phyloP scores from a whole-genome alignment of 2,888 invertebrate species.

The Tiliacea citrago region DNA sequence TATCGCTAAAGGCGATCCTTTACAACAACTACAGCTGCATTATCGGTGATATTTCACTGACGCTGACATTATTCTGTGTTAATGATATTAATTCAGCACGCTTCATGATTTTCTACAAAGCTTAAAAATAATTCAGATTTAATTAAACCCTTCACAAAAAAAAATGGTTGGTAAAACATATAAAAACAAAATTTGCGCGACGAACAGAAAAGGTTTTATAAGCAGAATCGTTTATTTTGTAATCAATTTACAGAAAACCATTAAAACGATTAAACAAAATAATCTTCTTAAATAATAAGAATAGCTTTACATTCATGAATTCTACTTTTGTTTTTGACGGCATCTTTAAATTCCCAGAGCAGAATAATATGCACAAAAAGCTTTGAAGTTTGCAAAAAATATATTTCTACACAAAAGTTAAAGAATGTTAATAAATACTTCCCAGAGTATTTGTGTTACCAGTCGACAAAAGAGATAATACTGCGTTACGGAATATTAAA shows the following conservation, averaged over 20 bases:
- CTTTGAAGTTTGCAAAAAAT: slow-evolving; percentile 40
- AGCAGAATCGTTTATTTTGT: not conserved
- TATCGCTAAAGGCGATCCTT: too few species aligned
- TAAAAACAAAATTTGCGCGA: not conserved
- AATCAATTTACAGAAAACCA: not conserved
- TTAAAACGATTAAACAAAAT: not conserved
- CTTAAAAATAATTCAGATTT: slow-evolving; percentile 2
- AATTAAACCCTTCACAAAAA: too few species aligned
- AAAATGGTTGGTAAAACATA: not conserved
- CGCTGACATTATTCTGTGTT: slow-evolving; percentile 3
- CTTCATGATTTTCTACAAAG: not conserved
- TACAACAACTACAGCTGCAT: not conserved
- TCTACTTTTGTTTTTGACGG: slow-evolving; percentile 45
- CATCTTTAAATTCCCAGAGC: slow-evolving; percentile 27
- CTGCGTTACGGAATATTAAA: slow-evolving; percentile 26
- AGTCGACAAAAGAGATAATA: slow-evolving; percentile 37
- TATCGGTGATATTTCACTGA: slow-evolving; percentile 18
- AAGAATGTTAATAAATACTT: slow-evolving; percentile 58
- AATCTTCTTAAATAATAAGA: not conserved
- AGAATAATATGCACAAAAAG: slow-evolving; percentile 38
- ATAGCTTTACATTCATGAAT: slow-evolving; percentile 19
- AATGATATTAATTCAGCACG: slow-evolving; percentile 14
- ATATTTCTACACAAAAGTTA: slow-evolving; percentile 27
- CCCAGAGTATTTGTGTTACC: slow-evolving; percentile 32
- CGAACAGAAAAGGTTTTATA: not conserved